Evolutionary conservation across 2,113 vertebrate species (phyloP).

Genomic region (Xenopus tropicalis): DNA sequence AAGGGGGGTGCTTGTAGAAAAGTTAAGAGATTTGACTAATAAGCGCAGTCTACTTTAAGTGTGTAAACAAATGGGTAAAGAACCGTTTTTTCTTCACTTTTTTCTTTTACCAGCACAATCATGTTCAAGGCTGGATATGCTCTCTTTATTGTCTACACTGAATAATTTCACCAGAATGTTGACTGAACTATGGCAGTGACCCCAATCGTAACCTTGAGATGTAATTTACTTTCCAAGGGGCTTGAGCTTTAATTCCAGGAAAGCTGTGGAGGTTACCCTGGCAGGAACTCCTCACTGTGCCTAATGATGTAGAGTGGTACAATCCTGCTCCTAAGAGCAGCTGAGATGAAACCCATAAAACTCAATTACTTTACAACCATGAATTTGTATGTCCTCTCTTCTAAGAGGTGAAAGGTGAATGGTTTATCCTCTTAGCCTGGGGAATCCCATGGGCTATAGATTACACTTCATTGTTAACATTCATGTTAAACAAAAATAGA

Average conservation of each 20-base stretch:
- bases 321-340: slow-evolving; percentile 13
- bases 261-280: slow-evolving; percentile 1
- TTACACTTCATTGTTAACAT: slow-evolving; percentile 28
- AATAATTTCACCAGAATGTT: not conserved
- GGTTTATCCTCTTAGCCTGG: slow-evolving; percentile 18
- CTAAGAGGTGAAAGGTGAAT: slow-evolving; percentile 38
- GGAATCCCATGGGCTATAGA: not conserved
- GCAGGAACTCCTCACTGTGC: slow-evolving; percentile 30
- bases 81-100: too few relatives aligned
- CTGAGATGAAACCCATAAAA: slow-evolving; percentile 36
- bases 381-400: slow-evolving; percentile 9
- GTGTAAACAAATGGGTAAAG: too few relatives aligned
- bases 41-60: too few relatives aligned
- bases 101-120: not conserved
- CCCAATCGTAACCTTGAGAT: slow-evolving; percentile 33
- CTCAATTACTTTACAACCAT: slow-evolving; percentile 33
- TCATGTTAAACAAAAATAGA: slow-evolving; percentile 3
- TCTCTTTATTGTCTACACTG: not conserved
- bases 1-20: too few relatives aligned
- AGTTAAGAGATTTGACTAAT: too few relatives aligned
- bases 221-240: slow-evolving; percentile 12
- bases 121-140: not conserved
- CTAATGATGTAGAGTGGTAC: slow-evolving; percentile 28
- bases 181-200: slow-evolving; percentile 31
- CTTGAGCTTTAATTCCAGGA: slow-evolving; percentile 20